A percentile compares a stretch with the other conserved stretches of the same genome.
Conservation (phyloP, 2,113 vertebrate species). For the Connochaetes taurinus region DNA sequence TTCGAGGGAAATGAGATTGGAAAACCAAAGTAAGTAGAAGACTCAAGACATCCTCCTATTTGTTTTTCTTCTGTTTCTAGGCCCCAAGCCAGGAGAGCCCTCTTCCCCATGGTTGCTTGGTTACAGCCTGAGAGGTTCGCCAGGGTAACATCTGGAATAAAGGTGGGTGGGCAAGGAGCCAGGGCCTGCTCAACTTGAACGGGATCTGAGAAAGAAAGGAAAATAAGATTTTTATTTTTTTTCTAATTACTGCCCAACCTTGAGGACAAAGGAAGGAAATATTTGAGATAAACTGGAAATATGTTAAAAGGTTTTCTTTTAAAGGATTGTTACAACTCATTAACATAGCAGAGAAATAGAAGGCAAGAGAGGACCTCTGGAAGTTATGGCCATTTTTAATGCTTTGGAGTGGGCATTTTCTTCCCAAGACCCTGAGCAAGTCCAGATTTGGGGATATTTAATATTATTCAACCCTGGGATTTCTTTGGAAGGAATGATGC, state of each 20-base stretch:
- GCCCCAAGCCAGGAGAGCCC: slow-evolving; percentile 70
- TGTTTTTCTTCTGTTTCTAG: slow-evolving; percentile 74
- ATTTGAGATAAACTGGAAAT: slow-evolving; percentile 72
- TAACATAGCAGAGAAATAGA: slow-evolving; percentile 47
- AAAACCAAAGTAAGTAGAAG: slow-evolving; percentile 64
- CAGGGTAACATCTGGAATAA: slow-evolving; percentile 89
- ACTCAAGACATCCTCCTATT: slow-evolving; percentile 71
- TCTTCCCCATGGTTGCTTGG: slow-evolving; percentile 83
- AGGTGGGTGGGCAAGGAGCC: slow-evolving; percentile 84
- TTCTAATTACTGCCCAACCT: slow-evolving; percentile 53
- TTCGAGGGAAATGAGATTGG: slow-evolving; percentile 65
- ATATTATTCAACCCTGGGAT: background rate
- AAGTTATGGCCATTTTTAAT: slow-evolving; percentile 21
- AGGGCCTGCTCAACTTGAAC: slow-evolving; percentile 75
- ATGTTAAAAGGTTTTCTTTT: slow-evolving; percentile 68
- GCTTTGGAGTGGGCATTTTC: background rate
- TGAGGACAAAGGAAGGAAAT: slow-evolving; percentile 72
- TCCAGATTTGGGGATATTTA: background rate
- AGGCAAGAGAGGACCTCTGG: background rate
- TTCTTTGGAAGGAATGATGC: too few species aligned
- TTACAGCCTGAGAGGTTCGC: slow-evolving; percentile 82
- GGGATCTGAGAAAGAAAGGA: slow-evolving; percentile 56
- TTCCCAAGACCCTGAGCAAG: background rate
- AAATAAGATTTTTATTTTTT: slow-evolving; percentile 44
- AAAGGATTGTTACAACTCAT: slow-evolving; percentile 60